phyloP scores from a whole-genome alignment of 2,888 invertebrate genomes.

The Halocaridina rubra region DNA sequence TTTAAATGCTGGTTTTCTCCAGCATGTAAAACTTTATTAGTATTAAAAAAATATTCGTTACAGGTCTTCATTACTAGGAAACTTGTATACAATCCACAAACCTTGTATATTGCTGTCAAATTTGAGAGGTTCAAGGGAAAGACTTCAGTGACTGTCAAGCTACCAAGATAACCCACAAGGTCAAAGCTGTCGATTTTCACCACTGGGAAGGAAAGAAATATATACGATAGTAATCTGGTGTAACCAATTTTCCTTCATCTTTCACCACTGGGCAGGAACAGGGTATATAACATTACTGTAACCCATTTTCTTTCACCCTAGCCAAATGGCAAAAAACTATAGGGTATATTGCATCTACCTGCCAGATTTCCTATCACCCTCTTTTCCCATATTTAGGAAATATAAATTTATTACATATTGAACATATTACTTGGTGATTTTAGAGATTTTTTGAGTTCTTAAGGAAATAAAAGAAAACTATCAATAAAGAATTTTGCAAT shows the following conservation, averaged over 20 bases:
- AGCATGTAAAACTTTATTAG: too few relatives aligned
- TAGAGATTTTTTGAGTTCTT: neutral
- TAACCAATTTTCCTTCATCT: neutral
- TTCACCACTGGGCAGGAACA: too few relatives aligned
- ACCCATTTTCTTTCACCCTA: too few relatives aligned
- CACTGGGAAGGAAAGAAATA: neutral
- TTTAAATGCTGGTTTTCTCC: neutral
- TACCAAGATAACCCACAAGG: neutral
- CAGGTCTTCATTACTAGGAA: neutral
- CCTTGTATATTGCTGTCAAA: constrained; percentile 1
- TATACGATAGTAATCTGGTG: neutral
- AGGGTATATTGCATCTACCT: too few relatives aligned
- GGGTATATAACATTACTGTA: too few relatives aligned
- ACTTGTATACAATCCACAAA: neutral
- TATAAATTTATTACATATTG: too few relatives aligned
- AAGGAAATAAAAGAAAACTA: neutral
- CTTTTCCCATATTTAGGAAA: too few relatives aligned
- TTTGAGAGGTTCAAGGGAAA: neutral
- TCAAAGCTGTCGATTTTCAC: neutral
- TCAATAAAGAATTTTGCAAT: neutral
- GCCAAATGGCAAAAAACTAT: too few relatives aligned
- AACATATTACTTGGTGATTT: neutral
- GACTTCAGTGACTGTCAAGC: neutral
- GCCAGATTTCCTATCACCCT: too few relatives aligned
- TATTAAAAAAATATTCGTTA: neutral